Evolutionary conservation across 2,888 invertebrate species (phyloP).

Genomic region (Neoscelio sp.): DNA sequence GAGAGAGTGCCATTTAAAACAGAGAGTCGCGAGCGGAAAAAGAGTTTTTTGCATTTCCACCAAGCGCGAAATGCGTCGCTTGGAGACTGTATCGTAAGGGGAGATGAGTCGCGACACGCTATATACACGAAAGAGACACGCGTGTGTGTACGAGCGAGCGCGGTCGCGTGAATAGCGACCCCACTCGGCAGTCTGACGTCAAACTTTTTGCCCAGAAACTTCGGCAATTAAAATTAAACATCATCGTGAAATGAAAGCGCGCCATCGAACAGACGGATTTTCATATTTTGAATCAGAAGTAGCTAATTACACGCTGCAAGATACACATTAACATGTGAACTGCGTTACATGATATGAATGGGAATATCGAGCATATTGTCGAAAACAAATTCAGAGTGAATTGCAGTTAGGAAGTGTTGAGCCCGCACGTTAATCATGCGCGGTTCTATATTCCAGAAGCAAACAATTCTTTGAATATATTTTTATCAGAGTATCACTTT

Average conservation of each 20-base stretch:
- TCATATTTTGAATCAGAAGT: slow-evolving; percentile 48
- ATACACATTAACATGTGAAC: slow-evolving; percentile 18
- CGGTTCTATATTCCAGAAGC: not conserved
- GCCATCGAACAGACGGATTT: slow-evolving; percentile 54
- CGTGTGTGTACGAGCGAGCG: slow-evolving; percentile 67
- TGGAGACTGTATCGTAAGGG: slow-evolving; percentile 60
- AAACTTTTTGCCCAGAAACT: slow-evolving; percentile 66
- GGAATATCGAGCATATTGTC: slow-evolving; percentile 41
- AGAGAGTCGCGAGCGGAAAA: slow-evolving; percentile 78
- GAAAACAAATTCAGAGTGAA: not conserved
- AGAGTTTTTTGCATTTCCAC: slow-evolving; percentile 80
- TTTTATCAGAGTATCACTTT: not conserved
- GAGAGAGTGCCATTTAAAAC: slow-evolving; percentile 79
- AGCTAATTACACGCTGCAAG: slow-evolving; percentile 58
- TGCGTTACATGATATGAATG: slow-evolving; percentile 1
- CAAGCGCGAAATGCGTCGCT: slow-evolving; percentile 69
- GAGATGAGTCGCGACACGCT: slow-evolving; percentile 79
- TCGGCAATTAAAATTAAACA: slow-evolving; percentile 70
- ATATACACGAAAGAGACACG: slow-evolving; percentile 76
- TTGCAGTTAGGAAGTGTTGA: slow-evolving; percentile 30
- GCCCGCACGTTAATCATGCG: slow-evolving; percentile 43
- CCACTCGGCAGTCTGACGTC: slow-evolving; percentile 19
- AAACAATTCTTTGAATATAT: slow-evolving; percentile 41
- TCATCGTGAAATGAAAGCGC: slow-evolving; percentile 49
- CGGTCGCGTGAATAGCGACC: slow-evolving; percentile 39